Evolutionary conservation across 2,888 invertebrate species (phyloP), one percentile per base, ranked within the genome.

Genomic region (Morpho helenor): DNA sequence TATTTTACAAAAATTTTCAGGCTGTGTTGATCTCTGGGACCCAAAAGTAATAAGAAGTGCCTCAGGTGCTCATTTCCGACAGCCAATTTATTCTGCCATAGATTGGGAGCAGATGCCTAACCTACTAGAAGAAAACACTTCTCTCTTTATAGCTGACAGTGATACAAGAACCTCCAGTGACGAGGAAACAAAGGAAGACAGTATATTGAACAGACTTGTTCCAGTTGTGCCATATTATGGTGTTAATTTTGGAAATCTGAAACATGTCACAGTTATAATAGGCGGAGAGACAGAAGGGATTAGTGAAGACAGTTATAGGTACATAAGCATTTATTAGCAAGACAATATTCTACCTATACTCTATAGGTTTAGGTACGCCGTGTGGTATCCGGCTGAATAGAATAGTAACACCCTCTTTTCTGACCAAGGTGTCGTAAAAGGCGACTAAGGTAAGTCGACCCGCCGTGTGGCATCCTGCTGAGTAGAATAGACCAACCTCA

Each of bases 251-350:
- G 74, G 86, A 2, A 70, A 80, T 39, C 76, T 84, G 51, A 79
- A 88, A 39, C 91, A 94, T 66, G 91, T 93, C 40, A 92, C 95
- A 41, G 77, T 98, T 5, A 91, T 98, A 43, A 90, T 98, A 66
- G 97, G 98, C 9, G 98, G 98, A 7, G 98, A 98, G 85, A 97
- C 97, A 7, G 93, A 95, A 78, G 97, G 98, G 0, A 89, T 98
- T n/a, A 96, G 96, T 84, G 77, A 90, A 22, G 92, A 94, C 39
- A 94, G 96, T 6, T 94, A 94, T 72, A 82, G 71, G 93, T 93
- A 31, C 3, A 31, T 31, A 31, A 31, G 31, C 31, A 31, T 31
- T 3, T 31, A 31, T 31, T 31, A 31, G 31, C 31, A 31, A 2
- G 5, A 31, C 31, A 31, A 16, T 16, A 16, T 16, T 16, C 16